These are phyloP conservation scores for Alectura lathami DNA, from an alignment of 2,113 vertebrate genomes.

Conservation along the genomic window DNA sequence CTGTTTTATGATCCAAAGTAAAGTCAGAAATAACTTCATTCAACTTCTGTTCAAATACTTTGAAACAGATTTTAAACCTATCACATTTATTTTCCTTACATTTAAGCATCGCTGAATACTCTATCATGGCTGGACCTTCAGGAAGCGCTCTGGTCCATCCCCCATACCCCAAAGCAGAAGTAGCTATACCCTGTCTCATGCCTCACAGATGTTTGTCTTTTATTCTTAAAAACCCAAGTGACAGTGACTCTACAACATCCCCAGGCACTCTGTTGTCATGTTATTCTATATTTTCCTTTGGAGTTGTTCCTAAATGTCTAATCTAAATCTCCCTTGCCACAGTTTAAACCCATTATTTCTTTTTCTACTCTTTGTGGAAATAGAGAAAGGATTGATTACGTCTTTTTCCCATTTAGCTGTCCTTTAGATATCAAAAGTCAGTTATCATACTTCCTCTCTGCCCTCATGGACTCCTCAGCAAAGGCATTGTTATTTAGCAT, in stretches of 20 bases:
- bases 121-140: neutral
- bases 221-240: neutral
- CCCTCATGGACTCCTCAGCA: neutral
- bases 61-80: neutral
- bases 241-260: neutral
- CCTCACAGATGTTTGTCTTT: slow-evolving; percentile 36
- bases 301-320: slow-evolving; percentile 2
- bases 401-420: neutral
- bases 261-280: neutral
- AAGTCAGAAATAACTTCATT: neutral
- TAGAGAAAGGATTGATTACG: neutral
- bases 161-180: neutral
- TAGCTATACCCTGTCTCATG: neutral
- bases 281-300: neutral
- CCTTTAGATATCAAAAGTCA: neutral
- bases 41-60: neutral
- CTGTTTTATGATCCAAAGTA: neutral
- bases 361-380: neutral
- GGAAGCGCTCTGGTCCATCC: neutral
- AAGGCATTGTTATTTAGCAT: neutral
- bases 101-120: neutral
- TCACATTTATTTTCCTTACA: neutral
- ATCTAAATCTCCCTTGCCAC: neutral
- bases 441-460: neutral
- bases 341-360: slow-evolving; percentile 2